Conservation (phyloP, 23 tunicate genomes). For the Phallusia fumigata region DNA sequence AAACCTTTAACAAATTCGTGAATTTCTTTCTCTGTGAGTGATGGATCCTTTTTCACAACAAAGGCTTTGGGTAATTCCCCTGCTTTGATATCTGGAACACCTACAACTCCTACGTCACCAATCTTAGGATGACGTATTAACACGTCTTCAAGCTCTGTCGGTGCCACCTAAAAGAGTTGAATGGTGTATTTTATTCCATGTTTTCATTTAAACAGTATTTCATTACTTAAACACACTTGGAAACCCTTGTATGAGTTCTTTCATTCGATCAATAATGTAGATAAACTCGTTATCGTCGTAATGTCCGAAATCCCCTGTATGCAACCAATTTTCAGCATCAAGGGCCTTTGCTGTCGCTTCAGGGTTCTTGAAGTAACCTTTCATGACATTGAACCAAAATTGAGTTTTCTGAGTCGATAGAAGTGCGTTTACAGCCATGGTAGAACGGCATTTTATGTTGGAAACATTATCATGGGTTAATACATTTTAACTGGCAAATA, state of each 20-base stretch:
- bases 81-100: conserved; percentile 48
- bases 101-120: conserved; percentile 64
- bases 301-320: conserved; percentile 82
- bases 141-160: conserved; percentile 55
- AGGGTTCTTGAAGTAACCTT: conserved; percentile 59
- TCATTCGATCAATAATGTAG: conserved; percentile 67
- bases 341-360: conserved; percentile 45
- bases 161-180: conserved; percentile 33
- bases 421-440: too few species aligned
- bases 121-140: conserved; percentile 48
- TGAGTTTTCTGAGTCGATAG: too few species aligned
- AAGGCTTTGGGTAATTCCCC: conserved; percentile 75
- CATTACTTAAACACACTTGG: conserved; percentile 34
- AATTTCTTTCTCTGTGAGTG: neutral
- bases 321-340: conserved; percentile 77
- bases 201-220: neutral
- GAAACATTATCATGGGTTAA: too few species aligned
- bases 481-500: too few species aligned
- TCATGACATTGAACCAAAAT: conserved; percentile 37
- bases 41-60: conserved; percentile 25
- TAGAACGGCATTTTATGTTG: too few species aligned
- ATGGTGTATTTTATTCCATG: neutral
- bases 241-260: conserved; percentile 74
- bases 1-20: neutral
- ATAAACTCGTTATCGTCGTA: conserved; percentile 56